Evolutionary conservation across 2,113 vertebrate genomes (phyloP).

Genomic region (Prunella himalayana): DNA sequence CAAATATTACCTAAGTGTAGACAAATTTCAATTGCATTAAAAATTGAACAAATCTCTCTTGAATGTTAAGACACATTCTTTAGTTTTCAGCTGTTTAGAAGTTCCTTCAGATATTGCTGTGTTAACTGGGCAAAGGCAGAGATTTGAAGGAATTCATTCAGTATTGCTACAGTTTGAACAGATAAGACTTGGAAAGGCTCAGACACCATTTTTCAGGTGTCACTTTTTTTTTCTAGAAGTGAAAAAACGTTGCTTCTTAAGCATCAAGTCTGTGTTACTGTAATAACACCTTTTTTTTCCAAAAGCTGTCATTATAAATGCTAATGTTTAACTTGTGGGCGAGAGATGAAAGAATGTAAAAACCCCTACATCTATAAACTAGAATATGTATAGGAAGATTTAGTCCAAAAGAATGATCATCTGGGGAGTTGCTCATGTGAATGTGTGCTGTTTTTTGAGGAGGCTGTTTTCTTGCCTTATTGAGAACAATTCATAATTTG

Average conservation of each 20-base stretch:
- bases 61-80: neutral
- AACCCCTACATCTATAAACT: neutral
- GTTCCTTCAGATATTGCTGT: neutral
- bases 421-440: neutral
- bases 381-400: neutral
- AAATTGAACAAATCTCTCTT: neutral
- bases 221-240: neutral
- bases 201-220: neutral
- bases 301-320: slow-evolving; percentile 3
- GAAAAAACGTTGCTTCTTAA: neutral
- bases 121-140: neutral
- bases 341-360: neutral
- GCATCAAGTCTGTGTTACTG: neutral
- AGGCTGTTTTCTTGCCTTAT: neutral
- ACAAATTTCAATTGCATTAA: neutral
- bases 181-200: neutral
- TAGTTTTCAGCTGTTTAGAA: neutral
- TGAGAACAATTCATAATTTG: slow-evolving; percentile 14
- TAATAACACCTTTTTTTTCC: neutral
- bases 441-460: neutral
- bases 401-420: neutral
- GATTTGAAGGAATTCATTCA: neutral
- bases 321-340: neutral
- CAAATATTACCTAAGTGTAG: neutral
- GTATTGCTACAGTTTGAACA: neutral